A percentile compares a stretch with the other conserved stretches of the same genome.
Conservation (phyloP, 2,888 invertebrate species). For the Camptogramma bilineatum region DNA sequence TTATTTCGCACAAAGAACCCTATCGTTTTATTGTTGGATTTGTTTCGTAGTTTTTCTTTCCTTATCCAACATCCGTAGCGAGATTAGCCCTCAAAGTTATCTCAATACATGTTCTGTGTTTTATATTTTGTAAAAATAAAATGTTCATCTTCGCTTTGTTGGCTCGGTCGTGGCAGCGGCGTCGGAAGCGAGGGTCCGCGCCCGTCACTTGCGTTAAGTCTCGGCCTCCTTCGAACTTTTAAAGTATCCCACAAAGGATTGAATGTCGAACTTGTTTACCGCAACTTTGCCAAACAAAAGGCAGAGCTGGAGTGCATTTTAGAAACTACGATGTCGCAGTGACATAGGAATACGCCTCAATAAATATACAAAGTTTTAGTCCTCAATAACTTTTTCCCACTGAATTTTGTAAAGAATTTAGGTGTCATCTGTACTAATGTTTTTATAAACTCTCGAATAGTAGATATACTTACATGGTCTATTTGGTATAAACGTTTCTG, state of each 20-base stretch:
- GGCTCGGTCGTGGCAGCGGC: conserved; percentile 41
- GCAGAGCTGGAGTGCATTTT: conserved; percentile 68
- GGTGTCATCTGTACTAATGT: neutral
- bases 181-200: conserved; percentile 46
- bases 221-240: conserved; percentile 67
- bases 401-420: neutral
- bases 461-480: neutral
- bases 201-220: conserved; percentile 60
- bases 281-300: conserved; percentile 73
- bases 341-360: neutral
- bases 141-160: conserved; percentile 56
- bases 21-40: conserved; percentile 27
- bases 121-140: conserved; percentile 57
- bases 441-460: neutral
- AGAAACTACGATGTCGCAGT: conserved; percentile 39
- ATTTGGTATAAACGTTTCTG: neutral
- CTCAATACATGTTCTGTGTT: conserved; percentile 37
- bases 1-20: conserved; percentile 28
- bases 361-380: neutral
- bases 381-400: neutral
- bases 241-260: conserved; percentile 79
- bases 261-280: conserved; percentile 79
- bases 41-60: conserved; percentile 21
- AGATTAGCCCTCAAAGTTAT: conserved; percentile 34
- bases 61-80: conserved; percentile 22